Conservation (phyloP, 2,888 invertebrate species). For the Hofmannophila pseudospretella region DNA sequence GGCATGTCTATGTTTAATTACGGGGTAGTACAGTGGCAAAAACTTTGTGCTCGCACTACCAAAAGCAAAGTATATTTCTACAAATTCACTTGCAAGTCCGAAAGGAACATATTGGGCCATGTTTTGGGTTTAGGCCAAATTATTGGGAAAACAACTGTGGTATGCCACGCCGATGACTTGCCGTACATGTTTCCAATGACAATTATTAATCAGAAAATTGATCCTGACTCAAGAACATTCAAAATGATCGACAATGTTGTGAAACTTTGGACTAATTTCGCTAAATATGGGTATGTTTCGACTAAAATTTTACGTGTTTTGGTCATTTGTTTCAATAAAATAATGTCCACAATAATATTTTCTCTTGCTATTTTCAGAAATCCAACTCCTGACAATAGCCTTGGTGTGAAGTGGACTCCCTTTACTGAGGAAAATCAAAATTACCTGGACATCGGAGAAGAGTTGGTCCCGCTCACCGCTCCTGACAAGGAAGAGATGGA, state of each 20-base stretch:
- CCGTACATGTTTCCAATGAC: slow-evolving; percentile 30
- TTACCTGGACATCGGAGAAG: slow-evolving; percentile 24
- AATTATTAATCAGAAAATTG: slow-evolving; percentile 14
- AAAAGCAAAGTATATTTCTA: slow-evolving; percentile 30
- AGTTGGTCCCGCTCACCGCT: slow-evolving; percentile 17
- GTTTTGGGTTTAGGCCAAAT: slow-evolving; percentile 12
- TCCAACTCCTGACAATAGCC: slow-evolving; percentile 22
- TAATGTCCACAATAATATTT: no score
- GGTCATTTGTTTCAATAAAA: no score
- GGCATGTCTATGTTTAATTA: slow-evolving; percentile 21
- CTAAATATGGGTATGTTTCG: slow-evolving; percentile 36
- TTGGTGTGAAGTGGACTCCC: slow-evolving; percentile 20
- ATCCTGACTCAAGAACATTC: slow-evolving; percentile 21
- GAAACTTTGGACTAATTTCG: slow-evolving; percentile 40
- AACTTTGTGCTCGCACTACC: slow-evolving; percentile 18
- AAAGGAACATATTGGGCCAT: slow-evolving; percentile 27
- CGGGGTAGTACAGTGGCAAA: slow-evolving; percentile 24
- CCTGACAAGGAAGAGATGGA: slow-evolving; percentile 36
- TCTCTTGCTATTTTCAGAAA: no score
- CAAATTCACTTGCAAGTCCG: slow-evolving; percentile 34
- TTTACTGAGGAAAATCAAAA: slow-evolving; percentile 15
- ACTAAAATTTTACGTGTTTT: not conserved
- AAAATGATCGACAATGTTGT: slow-evolving; percentile 28
- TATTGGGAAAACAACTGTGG: slow-evolving; percentile 17
- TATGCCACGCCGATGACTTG: slow-evolving; percentile 32